Percentiles rank a stretch among this genome's conserved stretches.
Conservation (phyloP, 2,888 invertebrate species). For the Penaeus monodon region DNA sequence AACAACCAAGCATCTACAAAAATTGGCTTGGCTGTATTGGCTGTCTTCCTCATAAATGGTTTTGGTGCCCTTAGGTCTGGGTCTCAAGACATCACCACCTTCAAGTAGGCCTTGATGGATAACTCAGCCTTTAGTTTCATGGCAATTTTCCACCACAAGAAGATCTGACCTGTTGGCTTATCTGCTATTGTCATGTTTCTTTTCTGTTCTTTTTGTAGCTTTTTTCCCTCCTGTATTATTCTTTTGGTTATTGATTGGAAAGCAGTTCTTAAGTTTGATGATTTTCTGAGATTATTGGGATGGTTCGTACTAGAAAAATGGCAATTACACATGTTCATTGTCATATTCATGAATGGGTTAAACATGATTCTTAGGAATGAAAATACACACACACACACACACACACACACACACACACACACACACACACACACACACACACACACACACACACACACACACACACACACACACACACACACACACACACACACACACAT, state of each 20-base stretch:
- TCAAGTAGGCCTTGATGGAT: constrained; percentile 19
- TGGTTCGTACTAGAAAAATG: too few species aligned
- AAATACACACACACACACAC: too few species aligned
- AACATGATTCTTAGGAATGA: neutral
- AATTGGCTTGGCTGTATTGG: neutral
- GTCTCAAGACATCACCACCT: constrained; percentile 25
- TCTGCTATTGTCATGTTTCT: neutral
- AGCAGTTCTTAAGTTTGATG: too few species aligned
- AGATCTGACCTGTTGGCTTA: constrained; percentile 2
- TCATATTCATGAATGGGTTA: too few species aligned
- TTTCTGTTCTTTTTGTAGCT: neutral
- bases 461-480: too few species aligned
- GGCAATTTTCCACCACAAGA: neutral
- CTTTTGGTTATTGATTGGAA: neutral
- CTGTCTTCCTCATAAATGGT: constrained; percentile 23
- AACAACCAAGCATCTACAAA: neutral
- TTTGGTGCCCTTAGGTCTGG: constrained; percentile 27
- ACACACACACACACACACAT: too few species aligned
- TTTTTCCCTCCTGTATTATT: neutral
- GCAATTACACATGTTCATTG: too few species aligned
- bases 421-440: too few species aligned
- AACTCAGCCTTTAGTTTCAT: constrained; percentile 9
- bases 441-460: too few species aligned
- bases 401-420: too few species aligned
- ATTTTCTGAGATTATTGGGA: too few species aligned